Evolutionary conservation across 1,140 invertebrate species (phyloP).

Genomic region (Eulimnadia texana): DNA sequence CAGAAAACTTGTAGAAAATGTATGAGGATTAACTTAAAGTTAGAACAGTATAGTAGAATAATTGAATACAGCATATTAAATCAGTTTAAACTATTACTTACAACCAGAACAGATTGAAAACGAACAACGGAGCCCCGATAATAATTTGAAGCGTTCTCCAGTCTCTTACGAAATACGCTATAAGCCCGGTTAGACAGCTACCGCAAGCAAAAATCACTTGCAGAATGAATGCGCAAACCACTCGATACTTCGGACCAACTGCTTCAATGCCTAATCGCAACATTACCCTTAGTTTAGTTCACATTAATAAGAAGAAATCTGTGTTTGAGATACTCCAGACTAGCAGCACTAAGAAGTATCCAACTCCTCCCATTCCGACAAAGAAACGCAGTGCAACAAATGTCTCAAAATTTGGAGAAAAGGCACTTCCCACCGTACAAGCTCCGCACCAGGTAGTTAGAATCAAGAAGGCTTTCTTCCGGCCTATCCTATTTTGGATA

Average conservation of each 20-base stretch:
- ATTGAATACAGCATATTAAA: conserved; percentile 9
- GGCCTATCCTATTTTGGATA: not conserved
- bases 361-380: not conserved
- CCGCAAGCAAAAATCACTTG: conserved; percentile 11
- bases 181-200: not conserved
- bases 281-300: conserved; percentile 9
- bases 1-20: not conserved
- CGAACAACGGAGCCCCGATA: conserved; percentile 12
- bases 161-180: conserved; percentile 15
- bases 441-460: not conserved
- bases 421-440: conserved; percentile 1
- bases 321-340: conserved; percentile 4
- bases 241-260: conserved; percentile 4
- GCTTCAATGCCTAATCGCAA: conserved; percentile 5
- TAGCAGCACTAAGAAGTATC: conserved; percentile 7
- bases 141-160: conserved; percentile 15
- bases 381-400: conserved; percentile 8
- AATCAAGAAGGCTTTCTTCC: not conserved
- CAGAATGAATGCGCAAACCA: not conserved
- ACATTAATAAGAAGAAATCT: not conserved
- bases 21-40: not conserved
- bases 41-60: not conserved
- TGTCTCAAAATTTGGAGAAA: conserved; percentile 1
- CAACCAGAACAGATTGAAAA: conserved; percentile 3
- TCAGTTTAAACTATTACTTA: conserved; percentile 1